phyloP scores from a whole-genome alignment of 1,140 invertebrate species.

The Mercenaria mercenaria region DNA sequence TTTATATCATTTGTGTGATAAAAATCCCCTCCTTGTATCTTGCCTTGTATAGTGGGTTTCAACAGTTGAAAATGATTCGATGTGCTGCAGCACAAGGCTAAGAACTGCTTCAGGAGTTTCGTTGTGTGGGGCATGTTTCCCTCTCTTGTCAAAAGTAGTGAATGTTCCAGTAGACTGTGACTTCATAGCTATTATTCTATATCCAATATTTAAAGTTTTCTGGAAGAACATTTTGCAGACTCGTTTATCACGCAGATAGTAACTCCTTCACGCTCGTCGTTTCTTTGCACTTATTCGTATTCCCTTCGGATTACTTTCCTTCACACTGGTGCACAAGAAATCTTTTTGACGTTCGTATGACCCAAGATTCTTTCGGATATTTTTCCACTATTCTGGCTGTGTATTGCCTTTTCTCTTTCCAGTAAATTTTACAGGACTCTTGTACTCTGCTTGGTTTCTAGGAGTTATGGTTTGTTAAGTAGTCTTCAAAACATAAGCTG shows the following conservation, averaged over 20 bases:
- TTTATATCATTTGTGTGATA: slow-evolving; percentile 61
- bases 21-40: slow-evolving; percentile 32
- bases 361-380: no score
- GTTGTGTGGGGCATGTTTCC: slow-evolving; percentile 21
- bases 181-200: background rate
- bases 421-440: no score
- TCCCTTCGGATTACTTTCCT: background rate
- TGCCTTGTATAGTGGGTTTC: slow-evolving; percentile 62
- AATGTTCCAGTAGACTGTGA: background rate
- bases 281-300: background rate
- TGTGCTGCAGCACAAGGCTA: slow-evolving; percentile 23
- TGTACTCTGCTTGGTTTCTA: no score
- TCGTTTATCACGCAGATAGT: background rate
- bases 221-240: background rate
- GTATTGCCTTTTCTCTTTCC: no score
- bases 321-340: background rate
- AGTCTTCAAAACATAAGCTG: no score
- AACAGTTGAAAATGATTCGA: slow-evolving; percentile 40
- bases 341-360: background rate
- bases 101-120: background rate
- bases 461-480: no score
- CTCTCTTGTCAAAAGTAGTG: slow-evolving; percentile 5
- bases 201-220: background rate
- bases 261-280: background rate
- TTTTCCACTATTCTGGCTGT: no score